phyloP scores from a whole-genome alignment of 2,797 vertebrate species.

The Tenualosa thibaudeaui region DNA sequence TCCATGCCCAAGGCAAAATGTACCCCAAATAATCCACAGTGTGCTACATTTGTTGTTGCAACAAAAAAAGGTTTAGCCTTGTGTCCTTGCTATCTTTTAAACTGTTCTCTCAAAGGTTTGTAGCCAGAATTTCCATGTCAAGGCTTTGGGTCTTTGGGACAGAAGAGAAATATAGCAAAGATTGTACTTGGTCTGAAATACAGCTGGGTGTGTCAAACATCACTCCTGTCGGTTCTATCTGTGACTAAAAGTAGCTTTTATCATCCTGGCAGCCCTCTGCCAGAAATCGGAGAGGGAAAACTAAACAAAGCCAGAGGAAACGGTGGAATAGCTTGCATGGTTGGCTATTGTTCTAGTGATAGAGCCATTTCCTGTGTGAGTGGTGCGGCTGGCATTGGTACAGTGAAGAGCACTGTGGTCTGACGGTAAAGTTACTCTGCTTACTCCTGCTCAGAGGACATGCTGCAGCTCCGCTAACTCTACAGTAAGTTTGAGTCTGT shows the following conservation, averaged over 20 bases:
- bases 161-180: background rate
- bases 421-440: slow-evolving; percentile 11
- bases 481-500: background rate
- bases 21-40: slow-evolving; percentile 15
- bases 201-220: slow-evolving; percentile 9
- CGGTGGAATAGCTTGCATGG: slow-evolving; percentile 39
- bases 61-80: background rate
- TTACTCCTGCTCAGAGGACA: slow-evolving; percentile 16
- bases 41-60: slow-evolving; percentile 17
- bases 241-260: background rate
- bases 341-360: slow-evolving; percentile 47
- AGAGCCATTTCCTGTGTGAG: slow-evolving; percentile 53
- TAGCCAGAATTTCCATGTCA: background rate
- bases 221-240: background rate
- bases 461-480: background rate
- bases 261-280: background rate
- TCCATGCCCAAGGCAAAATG: slow-evolving; percentile 1
- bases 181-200: background rate
- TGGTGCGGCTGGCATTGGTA: slow-evolving; percentile 34
- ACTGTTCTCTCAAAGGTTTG: background rate
- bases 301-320: slow-evolving; percentile 48
- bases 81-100: slow-evolving; percentile 2
- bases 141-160: slow-evolving; percentile 1
- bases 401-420: slow-evolving; percentile 15
- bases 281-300: background rate